phyloP scores from a whole-genome alignment of 2,113 vertebrate genomes.

The Oncorhynchus mykiss region DNA sequence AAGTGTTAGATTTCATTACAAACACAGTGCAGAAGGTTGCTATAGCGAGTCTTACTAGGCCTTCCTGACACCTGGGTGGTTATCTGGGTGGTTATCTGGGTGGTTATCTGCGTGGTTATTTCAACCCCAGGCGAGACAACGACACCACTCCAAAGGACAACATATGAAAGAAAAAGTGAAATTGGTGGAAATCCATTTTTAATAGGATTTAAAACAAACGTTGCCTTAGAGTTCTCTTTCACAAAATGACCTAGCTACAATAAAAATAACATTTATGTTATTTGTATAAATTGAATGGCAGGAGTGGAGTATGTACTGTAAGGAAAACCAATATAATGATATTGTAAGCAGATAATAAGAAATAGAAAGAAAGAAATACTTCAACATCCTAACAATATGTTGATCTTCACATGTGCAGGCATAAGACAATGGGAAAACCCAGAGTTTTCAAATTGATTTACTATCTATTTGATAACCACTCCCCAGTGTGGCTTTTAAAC shows the following conservation, averaged over 20 bases:
- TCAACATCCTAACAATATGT: background rate
- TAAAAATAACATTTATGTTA: too few relatives aligned
- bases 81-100: conserved; percentile 63
- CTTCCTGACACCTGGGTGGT: conserved; percentile 60
- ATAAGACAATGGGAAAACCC: background rate
- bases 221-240: too few relatives aligned
- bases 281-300: too few relatives aligned
- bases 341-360: background rate
- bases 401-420: background rate
- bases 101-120: conserved; percentile 61
- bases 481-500: conserved; percentile 6
- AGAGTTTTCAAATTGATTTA: conserved; percentile 6
- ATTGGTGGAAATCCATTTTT: too few relatives aligned
- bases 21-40: conserved; percentile 26
- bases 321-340: background rate
- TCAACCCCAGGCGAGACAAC: conserved; percentile 55
- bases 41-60: conserved; percentile 6
- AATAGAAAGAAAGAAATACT: background rate
- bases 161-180: background rate
- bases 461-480: conserved; percentile 8
- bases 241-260: too few relatives aligned
- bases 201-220: too few relatives aligned
- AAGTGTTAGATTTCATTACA: conserved; percentile 73
- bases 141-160: background rate
- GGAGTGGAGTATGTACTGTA: too few relatives aligned